Percentiles rank a stretch among this genome's conserved stretches.
These are phyloP conservation scores for Isoperla grammatica DNA, from an alignment of 2,888 invertebrate species.

Conservation along the genomic window DNA sequence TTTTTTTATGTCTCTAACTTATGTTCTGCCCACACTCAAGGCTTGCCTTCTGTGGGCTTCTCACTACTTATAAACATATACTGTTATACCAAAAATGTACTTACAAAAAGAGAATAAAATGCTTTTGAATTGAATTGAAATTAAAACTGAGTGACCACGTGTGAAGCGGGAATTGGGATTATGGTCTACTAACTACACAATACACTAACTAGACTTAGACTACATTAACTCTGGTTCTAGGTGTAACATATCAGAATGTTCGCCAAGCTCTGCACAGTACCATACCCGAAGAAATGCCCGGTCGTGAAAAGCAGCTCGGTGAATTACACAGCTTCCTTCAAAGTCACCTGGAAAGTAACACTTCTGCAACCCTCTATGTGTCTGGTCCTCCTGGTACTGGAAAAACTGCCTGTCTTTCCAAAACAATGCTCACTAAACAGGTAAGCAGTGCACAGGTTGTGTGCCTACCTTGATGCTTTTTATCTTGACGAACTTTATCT, in stretches of 20 bases:
- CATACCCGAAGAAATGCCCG: conserved; percentile 53
- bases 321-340: conserved; percentile 63
- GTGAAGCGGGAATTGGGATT: no score
- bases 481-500: conserved; percentile 11
- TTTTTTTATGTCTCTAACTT: no score
- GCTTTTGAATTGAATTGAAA: no score
- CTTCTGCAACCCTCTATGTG: conserved; percentile 81
- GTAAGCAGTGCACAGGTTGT: no score
- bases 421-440: conserved; percentile 62
- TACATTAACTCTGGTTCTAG: conserved; percentile 11
- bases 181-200: no score
- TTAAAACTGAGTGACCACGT: no score
- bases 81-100: neutral
- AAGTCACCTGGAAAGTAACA: conserved; percentile 56
- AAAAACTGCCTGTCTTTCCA: conserved; percentile 82
- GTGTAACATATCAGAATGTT: conserved; percentile 34
- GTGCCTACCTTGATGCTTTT: no score
- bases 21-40: no score
- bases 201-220: no score
- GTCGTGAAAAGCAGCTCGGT: conserved; percentile 73
- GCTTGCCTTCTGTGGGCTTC: no score
- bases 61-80: no score
- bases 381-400: conserved; percentile 98
- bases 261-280: conserved; percentile 50
- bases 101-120: no score